Percentiles rank a stretch among this genome's conserved stretches.
Conservation (phyloP, 2,797 vertebrate species). For the Loriculus beryllinus region DNA sequence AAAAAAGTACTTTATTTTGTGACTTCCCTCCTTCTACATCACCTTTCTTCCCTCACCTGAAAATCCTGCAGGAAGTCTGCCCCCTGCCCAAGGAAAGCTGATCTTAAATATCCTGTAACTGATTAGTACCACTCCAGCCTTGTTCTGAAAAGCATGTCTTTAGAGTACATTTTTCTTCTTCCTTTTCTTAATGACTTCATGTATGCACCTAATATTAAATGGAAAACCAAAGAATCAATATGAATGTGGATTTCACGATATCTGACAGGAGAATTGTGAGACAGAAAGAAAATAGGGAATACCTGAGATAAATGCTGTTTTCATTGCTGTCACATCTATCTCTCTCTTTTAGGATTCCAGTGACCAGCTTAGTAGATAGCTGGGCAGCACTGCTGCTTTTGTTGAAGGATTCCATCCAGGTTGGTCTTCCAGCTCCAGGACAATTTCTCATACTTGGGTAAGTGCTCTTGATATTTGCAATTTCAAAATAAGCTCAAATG, state of each 20-base stretch:
- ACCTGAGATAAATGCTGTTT: background rate
- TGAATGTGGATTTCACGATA: background rate
- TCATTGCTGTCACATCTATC: background rate
- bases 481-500: background rate
- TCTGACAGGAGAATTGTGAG: background rate
- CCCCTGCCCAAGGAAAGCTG: background rate
- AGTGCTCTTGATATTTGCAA: conserved; percentile 22
- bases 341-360: conserved; percentile 84
- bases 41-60: background rate
- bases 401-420: conserved; percentile 93
- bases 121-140: background rate
- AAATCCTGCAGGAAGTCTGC: background rate
- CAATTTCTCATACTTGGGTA: conserved; percentile 97
- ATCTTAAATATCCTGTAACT: background rate
- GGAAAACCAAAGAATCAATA: background rate
- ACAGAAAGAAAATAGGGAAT: background rate
- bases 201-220: background rate
- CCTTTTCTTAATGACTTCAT: background rate
- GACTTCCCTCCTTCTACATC: background rate
- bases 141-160: background rate
- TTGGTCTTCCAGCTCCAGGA: conserved; percentile 92
- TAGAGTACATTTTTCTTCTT: background rate
- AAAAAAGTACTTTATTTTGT: background rate
- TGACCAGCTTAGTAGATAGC: conserved; percentile 94
- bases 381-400: conserved; percentile 92